phyloP scores from a whole-genome alignment of 2,888 invertebrate species.

The Scaptomyza cyrtandrae region DNA sequence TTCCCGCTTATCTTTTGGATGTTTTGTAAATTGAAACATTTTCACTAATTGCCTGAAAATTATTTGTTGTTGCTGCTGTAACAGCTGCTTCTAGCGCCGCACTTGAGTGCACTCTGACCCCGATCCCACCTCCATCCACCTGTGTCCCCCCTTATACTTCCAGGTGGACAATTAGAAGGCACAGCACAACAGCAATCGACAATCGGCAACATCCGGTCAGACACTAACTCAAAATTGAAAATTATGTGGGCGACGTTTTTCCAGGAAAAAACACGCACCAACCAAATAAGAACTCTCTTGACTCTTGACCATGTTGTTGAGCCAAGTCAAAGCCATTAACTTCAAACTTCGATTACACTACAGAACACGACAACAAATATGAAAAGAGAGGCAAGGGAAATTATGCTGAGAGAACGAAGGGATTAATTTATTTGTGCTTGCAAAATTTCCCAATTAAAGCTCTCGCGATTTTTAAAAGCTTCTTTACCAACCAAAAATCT shows the following conservation, averaged over 20 bases:
- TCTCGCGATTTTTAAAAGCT: too few species aligned
- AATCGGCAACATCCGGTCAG: slow-evolving; percentile 74
- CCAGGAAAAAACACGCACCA: slow-evolving; percentile 73
- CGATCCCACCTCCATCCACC: slow-evolving; percentile 11
- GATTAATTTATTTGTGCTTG: neutral
- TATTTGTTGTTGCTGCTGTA: slow-evolving; percentile 33
- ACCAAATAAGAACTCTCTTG: slow-evolving; percentile 30
- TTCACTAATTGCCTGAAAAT: slow-evolving; percentile 80
- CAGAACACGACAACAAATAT: slow-evolving; percentile 4
- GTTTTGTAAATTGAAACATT: slow-evolving; percentile 80
- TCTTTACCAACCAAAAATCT: too few species aligned
- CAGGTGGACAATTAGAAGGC: slow-evolving; percentile 47
- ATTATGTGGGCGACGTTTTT: slow-evolving; percentile 79
- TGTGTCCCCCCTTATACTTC: slow-evolving; percentile 4
- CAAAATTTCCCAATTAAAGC: neutral
- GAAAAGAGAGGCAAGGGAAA: neutral
- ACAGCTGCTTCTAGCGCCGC: slow-evolving; percentile 55
- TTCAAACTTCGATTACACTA: slow-evolving; percentile 63
- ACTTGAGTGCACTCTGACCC: slow-evolving; percentile 72
- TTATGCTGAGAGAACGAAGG: neutral
- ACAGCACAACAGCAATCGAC: slow-evolving; percentile 34
- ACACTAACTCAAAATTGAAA: slow-evolving; percentile 75
- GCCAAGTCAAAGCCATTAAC: slow-evolving; percentile 68
- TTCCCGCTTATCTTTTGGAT: slow-evolving; percentile 78
- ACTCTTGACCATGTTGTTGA: slow-evolving; percentile 70